Percentiles rank a stretch among this genome's conserved stretches.
phyloP scores from a whole-genome alignment of 2,113 vertebrate genomes.

The Mirza zaza region DNA sequence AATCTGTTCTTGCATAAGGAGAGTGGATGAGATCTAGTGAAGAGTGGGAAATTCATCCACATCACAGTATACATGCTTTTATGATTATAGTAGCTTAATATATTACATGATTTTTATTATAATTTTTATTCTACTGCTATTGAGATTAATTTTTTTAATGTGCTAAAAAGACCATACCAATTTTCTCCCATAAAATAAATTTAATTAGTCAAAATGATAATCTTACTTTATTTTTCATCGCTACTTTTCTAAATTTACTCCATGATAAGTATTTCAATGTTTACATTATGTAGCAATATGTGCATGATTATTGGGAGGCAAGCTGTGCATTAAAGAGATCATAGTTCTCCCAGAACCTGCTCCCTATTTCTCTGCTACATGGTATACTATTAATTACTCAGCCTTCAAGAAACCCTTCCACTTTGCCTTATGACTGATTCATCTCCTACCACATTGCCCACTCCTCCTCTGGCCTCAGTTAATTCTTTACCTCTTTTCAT shows the following conservation, averaged over 20 bases:
- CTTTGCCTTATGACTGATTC: neutral
- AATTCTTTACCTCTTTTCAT: neutral
- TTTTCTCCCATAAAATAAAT: neutral
- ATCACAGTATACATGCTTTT: neutral
- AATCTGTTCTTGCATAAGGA: neutral
- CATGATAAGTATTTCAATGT: neutral
- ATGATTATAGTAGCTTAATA: neutral
- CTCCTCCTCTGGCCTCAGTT: neutral
- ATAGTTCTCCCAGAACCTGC: neutral
- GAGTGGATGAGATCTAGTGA: neutral
- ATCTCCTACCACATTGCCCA: neutral
- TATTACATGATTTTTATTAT: neutral
- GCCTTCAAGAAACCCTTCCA: neutral
- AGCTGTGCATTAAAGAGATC: neutral
- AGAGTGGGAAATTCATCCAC: neutral
- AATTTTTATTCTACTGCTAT: neutral
- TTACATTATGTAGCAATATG: neutral
- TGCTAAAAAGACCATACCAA: neutral
- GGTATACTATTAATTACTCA: neutral
- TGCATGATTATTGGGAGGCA: neutral
- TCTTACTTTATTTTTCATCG: neutral
- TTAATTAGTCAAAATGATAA: neutral
- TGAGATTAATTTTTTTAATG: neutral
- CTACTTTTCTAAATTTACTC: neutral
- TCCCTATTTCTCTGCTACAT: neutral